Base-by-base conservation (phyloP, 2,888 invertebrate genomes). In the Pocota personata region DNA sequence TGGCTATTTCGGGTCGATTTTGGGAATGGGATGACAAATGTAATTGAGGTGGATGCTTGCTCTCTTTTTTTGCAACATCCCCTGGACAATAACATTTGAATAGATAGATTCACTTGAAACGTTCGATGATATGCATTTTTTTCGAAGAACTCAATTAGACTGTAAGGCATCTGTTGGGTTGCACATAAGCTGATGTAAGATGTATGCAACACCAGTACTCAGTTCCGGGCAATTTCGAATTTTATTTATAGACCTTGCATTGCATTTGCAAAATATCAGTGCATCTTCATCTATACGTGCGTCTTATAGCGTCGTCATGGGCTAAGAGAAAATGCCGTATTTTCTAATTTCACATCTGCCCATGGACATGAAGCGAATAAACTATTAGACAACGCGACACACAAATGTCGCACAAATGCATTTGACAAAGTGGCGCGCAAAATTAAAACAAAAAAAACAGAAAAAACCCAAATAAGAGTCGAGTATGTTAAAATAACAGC, bases 221-320 rank as follows among this genome's bases (percentile, higher is more conserved):
- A 86, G 86, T 86, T 86, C 86, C 86, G 86, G 82, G 86, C 86
- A 77, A 86, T 86, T 86, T 86, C 71, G 67, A 86, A 72, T 62
- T 80, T 57, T 86, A 86, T 86, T 86, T 86, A 77, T 86, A 86
- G 82, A 82, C 72, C 55, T 71, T 71, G 48, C 57, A 21, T 14
- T 66, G 80, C 50, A 35, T 35, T 48, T 40, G 27, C 62, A 64
- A 71, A 37, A 52, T 35, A 60, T 37, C 27, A 64, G 62, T 77
- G 58, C 32, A 79, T 79, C 16, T 62, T 52, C 19, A 50, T 79
- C 14, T 40, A 40, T 24, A 24, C 35, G 55, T 73, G 46, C 35
- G 72, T 58, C 64, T 43, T 64, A 40, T 37, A 24, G n/a, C 52
- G 60, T 52, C 69, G 55, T 27, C 12, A 3, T 35, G 6, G 40